Percentiles rank a stretch among this genome's conserved stretches.
Conservation (phyloP, 2,888 invertebrate species). For the Dryomyza anilis region DNA sequence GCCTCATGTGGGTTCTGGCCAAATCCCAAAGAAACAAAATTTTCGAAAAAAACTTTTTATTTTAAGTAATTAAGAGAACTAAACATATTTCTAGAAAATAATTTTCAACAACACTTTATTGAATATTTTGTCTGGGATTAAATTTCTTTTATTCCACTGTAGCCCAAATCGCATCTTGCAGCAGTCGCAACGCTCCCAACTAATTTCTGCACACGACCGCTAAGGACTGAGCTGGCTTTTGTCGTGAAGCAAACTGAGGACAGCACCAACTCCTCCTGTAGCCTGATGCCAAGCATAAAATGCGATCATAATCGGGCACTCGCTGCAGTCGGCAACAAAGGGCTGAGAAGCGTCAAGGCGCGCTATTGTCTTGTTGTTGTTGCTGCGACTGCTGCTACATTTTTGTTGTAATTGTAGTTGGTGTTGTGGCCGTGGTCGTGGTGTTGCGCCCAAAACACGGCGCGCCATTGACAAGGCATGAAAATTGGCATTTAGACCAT, state of each 20-base stretch:
- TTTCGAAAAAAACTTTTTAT: too few relatives aligned
- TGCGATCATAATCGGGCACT: conserved; percentile 18
- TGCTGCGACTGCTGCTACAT: background rate
- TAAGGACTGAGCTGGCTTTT: background rate
- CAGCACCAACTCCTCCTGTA: background rate
- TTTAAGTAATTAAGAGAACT: too few relatives aligned
- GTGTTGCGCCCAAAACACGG: background rate
- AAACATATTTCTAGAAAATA: too few relatives aligned
- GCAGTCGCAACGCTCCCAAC: background rate
- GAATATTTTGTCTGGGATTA: too few relatives aligned
- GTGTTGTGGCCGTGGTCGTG: background rate
- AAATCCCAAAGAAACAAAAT: too few relatives aligned
- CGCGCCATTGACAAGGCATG: conserved; percentile 31
- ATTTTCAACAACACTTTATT: too few relatives aligned
- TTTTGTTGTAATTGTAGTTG: background rate
- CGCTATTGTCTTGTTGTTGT: background rate
- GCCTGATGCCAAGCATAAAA: conserved; percentile 5
- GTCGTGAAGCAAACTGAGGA: too few relatives aligned
- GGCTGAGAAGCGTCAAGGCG: background rate
- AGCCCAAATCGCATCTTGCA: too few relatives aligned
- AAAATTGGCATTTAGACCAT: conserved; percentile 30
- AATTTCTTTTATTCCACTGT: conserved; percentile 5
- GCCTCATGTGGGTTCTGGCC: too few relatives aligned
- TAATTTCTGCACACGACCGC: conserved; percentile 27
- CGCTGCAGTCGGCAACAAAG: too few relatives aligned